Evolutionary conservation across 2,113 vertebrate genomes (phyloP).

Genomic region (Pollachius pollachius): DNA sequence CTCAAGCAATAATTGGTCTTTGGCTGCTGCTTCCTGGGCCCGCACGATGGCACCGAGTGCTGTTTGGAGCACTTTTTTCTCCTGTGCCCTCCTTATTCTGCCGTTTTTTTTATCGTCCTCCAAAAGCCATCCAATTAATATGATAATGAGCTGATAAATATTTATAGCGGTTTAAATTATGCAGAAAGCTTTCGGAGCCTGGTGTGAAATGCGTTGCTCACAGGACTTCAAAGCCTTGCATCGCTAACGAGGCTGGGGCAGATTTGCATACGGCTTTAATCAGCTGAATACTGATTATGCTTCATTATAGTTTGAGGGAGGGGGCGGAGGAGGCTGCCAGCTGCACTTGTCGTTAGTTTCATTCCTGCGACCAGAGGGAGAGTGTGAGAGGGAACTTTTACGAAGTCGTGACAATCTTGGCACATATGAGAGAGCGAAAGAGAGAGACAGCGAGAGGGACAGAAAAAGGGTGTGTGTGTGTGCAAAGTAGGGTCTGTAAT

Average conservation of each 20-base stretch:
- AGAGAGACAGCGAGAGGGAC: conserved; percentile 57
- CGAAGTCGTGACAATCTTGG: conserved; percentile 94
- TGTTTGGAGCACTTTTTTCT: conserved; percentile 53
- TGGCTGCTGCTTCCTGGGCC: conserved; percentile 49
- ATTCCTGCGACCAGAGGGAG: conserved; percentile 81
- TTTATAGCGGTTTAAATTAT: conserved; percentile 99
- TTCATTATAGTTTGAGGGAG: conserved; percentile 84
- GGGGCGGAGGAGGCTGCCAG: conserved; percentile 84
- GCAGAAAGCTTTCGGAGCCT: conserved; percentile 97
- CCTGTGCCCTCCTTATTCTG: conserved; percentile 63
- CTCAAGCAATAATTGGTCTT: conserved; percentile 84
- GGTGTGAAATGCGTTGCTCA: conserved; percentile 97
- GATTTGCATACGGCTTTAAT: conserved; percentile 99
- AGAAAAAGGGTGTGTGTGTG: too few relatives aligned
- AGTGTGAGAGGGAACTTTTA: conserved; percentile 80
- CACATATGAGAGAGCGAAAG: conserved; percentile 63
- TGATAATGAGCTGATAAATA: conserved; percentile 99
- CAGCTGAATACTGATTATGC: conserved; percentile 99
- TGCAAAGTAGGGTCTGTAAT: conserved; percentile 43
- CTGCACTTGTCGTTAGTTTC: conserved; percentile 99
- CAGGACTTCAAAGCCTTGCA: conserved; percentile 99
- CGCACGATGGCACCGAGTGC: conserved; percentile 40
- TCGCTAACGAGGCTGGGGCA: conserved; percentile 90
- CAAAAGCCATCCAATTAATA: conserved; percentile 97
- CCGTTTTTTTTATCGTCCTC: conserved; percentile 66